Percentiles rank a stretch among this genome's conserved stretches.
Conservation (phyloP, 2,888 invertebrate genomes). For the Metopia argyrocephala region DNA sequence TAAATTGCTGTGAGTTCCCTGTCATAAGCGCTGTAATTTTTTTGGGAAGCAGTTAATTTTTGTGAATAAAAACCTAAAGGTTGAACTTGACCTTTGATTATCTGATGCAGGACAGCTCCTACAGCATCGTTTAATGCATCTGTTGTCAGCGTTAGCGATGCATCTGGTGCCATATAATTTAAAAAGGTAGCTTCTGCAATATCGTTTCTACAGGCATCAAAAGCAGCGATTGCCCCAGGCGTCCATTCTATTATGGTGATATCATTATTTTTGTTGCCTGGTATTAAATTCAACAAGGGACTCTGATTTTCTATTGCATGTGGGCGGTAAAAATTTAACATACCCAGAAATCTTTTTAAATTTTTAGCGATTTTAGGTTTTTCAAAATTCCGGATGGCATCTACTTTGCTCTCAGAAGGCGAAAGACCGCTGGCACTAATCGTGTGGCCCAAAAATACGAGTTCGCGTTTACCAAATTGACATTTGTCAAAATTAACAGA, state of each 20-base stretch:
- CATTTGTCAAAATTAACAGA: not conserved
- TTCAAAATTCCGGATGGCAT: slow-evolving; percentile 45
- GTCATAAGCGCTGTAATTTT: slow-evolving; percentile 12
- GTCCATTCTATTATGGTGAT: slow-evolving; percentile 46
- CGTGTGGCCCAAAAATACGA: not conserved
- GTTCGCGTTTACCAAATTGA: not conserved
- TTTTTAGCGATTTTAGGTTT: slow-evolving; percentile 10
- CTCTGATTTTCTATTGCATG: slow-evolving; percentile 26
- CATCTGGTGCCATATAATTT: slow-evolving; percentile 42
- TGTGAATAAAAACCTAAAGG: slow-evolving; percentile 38
- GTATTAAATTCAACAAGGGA: not conserved
- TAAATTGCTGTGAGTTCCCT: slow-evolving; percentile 5
- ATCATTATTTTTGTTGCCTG: slow-evolving; percentile 59
- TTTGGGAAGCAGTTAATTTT: not conserved
- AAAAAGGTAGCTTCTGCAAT: slow-evolving; percentile 46
- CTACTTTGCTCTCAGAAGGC: slow-evolving; percentile 1
- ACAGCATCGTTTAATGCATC: slow-evolving; percentile 55
- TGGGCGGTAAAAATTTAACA: slow-evolving; percentile 65
- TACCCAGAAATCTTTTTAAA: slow-evolving; percentile 54
- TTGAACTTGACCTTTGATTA: slow-evolving; percentile 35
- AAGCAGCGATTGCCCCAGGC: slow-evolving; percentile 35
- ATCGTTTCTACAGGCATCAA: slow-evolving; percentile 46
- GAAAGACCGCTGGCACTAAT: not conserved
- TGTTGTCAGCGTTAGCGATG: slow-evolving; percentile 28
- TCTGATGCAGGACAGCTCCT: slow-evolving; percentile 57